Evolutionary conservation across 2,797 vertebrate species (phyloP), one percentile per base, ranked within the genome.

Genomic region (Nannoperca obscura): DNA sequence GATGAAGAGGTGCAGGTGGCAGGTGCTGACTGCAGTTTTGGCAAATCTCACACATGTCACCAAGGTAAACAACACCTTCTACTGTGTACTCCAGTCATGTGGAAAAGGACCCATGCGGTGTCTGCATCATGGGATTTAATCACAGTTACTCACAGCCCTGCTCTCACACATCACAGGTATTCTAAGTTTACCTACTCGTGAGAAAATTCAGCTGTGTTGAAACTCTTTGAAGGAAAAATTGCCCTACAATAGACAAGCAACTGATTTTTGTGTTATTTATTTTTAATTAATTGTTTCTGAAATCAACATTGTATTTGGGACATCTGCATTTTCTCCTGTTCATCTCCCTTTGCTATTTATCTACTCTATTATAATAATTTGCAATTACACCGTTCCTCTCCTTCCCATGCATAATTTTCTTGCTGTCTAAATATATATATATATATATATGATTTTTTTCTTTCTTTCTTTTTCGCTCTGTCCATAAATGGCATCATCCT

Each of bases 41-140:
- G 42, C 0, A 7, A 70, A 75, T 46, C 38, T 53, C 47, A 47
- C 24, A 71, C 27, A 32, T 32, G 57, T 72, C 82, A 82, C 66
- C 69, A 67, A 75, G 55, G 71, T 67, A 89, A 89, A 84, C 66
- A 86, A 71, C 81, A 83, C 75, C 71, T 81, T 80, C 44, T 22
- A 24, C 69, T 42, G 70, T 46, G 5, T 63, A 70, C 34, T 60
- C 70, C 46, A 73, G 67, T 78, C 65, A 63, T 61, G 40, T 67
- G 59, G 58, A 63, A 78, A 74, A 59, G 79, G 50, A 71, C 17
- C 61, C 54, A 55, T 24, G 34, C 30, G 0, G 7, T 42, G 50
- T 24, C 15, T 49, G 70, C 65, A 66, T 79, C 70, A 65, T 50
- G 60, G 34, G 38, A 71, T 65, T 34, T n/a, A 52, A 54, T 83